Base-by-base conservation (phyloP, 2,797 vertebrate species). In the Pseudochromis fuscus region DNA sequence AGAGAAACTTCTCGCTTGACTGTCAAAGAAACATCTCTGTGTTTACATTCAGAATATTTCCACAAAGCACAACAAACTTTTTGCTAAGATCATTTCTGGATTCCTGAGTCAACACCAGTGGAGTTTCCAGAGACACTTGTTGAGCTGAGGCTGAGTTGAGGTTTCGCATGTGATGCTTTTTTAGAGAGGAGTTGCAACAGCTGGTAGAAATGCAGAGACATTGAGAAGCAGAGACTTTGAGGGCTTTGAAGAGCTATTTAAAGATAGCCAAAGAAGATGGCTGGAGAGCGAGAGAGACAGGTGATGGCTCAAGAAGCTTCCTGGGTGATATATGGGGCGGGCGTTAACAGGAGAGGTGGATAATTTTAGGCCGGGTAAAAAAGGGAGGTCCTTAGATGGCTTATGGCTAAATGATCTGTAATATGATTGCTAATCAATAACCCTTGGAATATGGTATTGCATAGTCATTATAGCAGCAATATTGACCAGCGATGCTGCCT, bases 281-380 rank as follows among this genome's bases (percentile, higher is more conserved):
- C 87, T 84, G 82, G 73, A 84, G 88, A 92, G 83, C 83, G 90
- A 90, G 90, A 83, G 85, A 87, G 91, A 93, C 93, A 93, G 92
- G 92, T 94, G 92, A 94, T 76, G 88, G 91, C 86, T 89, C 86
- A 92, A 91, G 90, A 91, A 89, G 82, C 90, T 89, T 90, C 90
- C 88, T 90, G 87, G 89, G 86, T 92, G 81, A 93, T 91, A 93
- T 91, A 90, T 89, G 89, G 90, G 85, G 85, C 38, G 67, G 82
- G 86, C 73, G 66, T 82, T 84, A 80, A 81, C 71, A 81, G 71
- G 60, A 91, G 82, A 76, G 70, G 67, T 77, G 60, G 90, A 85
- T 85, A 88, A 93, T 89, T 94, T 89, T 93, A 89, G 89, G 78
- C 70, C 16, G 51, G 62, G 72, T 60, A 60, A 78, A 85, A 82